Base-by-base conservation (phyloP, 2,797 vertebrate genomes). In the Acanthurus tractus region DNA sequence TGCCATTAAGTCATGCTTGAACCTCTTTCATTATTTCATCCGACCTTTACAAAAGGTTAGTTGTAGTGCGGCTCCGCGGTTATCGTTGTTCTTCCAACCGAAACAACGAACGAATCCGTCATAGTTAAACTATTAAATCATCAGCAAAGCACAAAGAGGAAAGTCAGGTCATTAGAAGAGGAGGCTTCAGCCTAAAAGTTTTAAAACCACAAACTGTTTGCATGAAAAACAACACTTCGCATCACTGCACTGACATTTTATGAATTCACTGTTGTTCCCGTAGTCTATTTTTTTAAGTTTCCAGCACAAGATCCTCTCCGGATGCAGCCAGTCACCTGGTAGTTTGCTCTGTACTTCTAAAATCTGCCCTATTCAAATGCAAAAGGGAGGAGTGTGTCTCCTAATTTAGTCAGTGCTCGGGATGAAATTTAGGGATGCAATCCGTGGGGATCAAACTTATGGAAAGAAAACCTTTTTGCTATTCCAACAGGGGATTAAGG, bases 11-110 rank as follows among this genome's bases (percentile, higher is more conserved):
- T 81, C 86, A 71, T 66, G 82, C 72, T 65, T 84, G 87, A 89
- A 88, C 75, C 88, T 76, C 78, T 91, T 93, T 91, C 88, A 92
- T 94, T 87, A 90, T 82, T 89, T 82, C 56, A 80, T 66, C 69
- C 88, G 90, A 94, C 92, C 93, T 94, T 94, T 92, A 81, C 80
- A 57, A 92, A 93, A 93, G 92, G 92, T 93, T 85, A 81, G 84
- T 64, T 85, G 78, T 81, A 83, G 76, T 64, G 61, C 76, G 78
- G 88, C 82, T 59, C 62, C 6, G 38, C 38, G 17, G 87, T 87
- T 90, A 85, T 91, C 84, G 50, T 56, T 86, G 89, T 83, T 90
- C 84, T 52, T 38, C 71, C 83, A 56, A 84, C 71, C 61, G 72
- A 77, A 86, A 89, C 82, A 77, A 69, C 36, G 42, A 20, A 65